Evolutionary conservation across 2,888 invertebrate species (phyloP), one percentile per base, ranked within the genome.

Genomic region (Drosophila paramelanica): DNA sequence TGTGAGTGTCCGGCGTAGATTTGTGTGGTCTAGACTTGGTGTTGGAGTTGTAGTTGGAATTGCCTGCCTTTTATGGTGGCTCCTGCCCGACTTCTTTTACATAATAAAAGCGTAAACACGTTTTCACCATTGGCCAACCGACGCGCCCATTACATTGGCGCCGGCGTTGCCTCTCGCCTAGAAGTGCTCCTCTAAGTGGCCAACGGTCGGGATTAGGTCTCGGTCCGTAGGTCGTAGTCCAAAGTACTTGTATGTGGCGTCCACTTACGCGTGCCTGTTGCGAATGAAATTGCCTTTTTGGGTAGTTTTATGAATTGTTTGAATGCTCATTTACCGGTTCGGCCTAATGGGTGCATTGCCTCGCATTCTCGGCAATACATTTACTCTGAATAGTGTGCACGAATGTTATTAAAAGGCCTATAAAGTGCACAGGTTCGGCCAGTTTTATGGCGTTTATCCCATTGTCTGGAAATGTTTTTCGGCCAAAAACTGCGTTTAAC

Each of bases 81-180:
- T 20, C 5, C 58, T 25, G 49, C 6, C 41, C 39, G 39, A 45
- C 67, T 74, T 74, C 66, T 67, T 85, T 79, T 79, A 83, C 85
- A 86, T 88, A 88, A 86, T 86, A 86, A 86, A 88, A 86, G 86
- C 86, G 88, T 88, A 86, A 86, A 88, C 85, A 88, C 83, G 83
- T 88, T 86, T 88, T 77, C 83, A 85, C 86, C 73, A 86, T 86
- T 73, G 77, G 68, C 77, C 79, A 73, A 62, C 57, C 71, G 47
- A 73, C 47, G 58, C 69, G 51, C 14, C 74, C 69, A 84, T 87
- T 79, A 84, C 71, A 79, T 77, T 81, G 83, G 84, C 84, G 83
- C 80, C 81, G 73, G 13, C 57, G 38, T 49, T 27, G 49, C 20
- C 45, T 38, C 42, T 14, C 47, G 27, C 17, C 60, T 38, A 49